These are phyloP conservation scores for Mus spretus DNA, from an alignment of 2,797 vertebrate genomes.

Conservation along the genomic window DNA sequence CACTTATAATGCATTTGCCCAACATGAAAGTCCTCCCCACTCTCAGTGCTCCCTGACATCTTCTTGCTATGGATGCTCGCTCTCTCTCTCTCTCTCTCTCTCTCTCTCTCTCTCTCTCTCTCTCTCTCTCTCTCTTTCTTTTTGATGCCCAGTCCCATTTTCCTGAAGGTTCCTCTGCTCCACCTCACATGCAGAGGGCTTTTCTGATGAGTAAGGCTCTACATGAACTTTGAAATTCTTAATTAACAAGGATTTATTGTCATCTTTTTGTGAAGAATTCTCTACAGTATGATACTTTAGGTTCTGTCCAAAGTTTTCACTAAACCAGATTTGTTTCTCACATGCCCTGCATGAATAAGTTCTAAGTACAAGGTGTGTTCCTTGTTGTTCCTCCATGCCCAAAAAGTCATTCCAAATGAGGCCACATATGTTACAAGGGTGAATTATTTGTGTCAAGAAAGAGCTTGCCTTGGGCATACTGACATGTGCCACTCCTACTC, in stretches of 20 bases:
- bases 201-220: conserved; percentile 38
- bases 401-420: conserved; percentile 65
- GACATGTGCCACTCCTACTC: neutral
- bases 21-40: neutral
- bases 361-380: neutral
- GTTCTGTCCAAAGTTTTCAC: neutral
- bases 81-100: no score
- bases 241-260: neutral
- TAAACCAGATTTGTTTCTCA: conserved; percentile 50
- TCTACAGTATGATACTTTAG: conserved; percentile 1
- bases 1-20: conserved; percentile 66
- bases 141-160: neutral
- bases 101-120: no score
- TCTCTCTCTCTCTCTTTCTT: neutral
- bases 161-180: neutral
- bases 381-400: neutral
- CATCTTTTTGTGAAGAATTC: neutral
- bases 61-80: neutral
- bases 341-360: conserved; percentile 30
- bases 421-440: conserved; percentile 56
- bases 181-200: neutral
- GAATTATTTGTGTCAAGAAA: neutral
- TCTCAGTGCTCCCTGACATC: neutral
- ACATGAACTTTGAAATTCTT: conserved; percentile 23
- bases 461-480: neutral